Percentiles rank a stretch among this genome's conserved stretches.
Evolutionary conservation across 1,140 invertebrate genomes (phyloP).

Genomic region (Oppia nitens): DNA sequence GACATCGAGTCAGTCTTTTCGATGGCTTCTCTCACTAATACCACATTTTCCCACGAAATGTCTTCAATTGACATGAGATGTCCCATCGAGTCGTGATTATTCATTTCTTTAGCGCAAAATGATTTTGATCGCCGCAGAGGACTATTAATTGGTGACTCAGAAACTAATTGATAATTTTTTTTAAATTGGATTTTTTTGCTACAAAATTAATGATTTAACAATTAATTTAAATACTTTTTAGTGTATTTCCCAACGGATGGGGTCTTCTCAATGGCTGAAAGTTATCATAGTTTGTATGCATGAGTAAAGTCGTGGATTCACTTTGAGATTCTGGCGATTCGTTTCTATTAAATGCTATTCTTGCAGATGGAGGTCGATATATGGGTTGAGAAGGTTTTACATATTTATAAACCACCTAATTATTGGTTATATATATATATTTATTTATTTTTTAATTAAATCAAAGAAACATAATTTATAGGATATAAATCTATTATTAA

Average conservation of each 20-base stretch:
- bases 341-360: neutral
- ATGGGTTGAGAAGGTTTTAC: constrained; percentile 4
- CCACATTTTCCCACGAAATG: constrained; percentile 7
- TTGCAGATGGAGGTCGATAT: constrained; percentile 10
- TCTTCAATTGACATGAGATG: constrained; percentile 2
- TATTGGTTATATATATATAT: no score
- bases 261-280: neutral
- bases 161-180: neutral
- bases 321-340: neutral
- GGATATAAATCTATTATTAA: no score
- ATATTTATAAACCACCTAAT: constrained; percentile 5
- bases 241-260: neutral
- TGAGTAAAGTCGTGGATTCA: neutral
- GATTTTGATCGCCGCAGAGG: constrained; percentile 50
- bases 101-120: constrained; percentile 4
- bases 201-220: no score
- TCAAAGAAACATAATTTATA: no score
- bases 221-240: neutral
- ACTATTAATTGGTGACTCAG: constrained; percentile 15
- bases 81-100: neutral
- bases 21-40: constrained; percentile 10
- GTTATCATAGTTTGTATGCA: neutral
- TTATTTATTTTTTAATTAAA: no score
- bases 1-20: constrained; percentile 55
- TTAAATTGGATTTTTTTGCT: no score